Evolutionary conservation across 2,797 vertebrate genomes (phyloP).

Genomic region (Coccyzus lansbergi): DNA sequence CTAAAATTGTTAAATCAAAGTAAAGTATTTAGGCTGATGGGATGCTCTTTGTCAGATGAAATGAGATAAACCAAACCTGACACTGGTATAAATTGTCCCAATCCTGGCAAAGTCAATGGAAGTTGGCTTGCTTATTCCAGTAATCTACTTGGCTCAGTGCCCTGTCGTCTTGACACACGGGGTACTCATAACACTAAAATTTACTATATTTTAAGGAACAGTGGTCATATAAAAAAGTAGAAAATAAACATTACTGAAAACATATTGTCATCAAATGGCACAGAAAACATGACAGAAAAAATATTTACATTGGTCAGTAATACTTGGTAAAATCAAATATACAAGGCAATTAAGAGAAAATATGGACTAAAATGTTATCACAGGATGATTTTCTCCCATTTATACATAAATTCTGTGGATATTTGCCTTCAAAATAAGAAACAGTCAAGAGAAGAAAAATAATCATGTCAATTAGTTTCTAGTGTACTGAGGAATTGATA

Average conservation of each 20-base stretch:
- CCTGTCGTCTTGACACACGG: background rate
- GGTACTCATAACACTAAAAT: background rate
- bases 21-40: background rate
- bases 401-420: background rate
- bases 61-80: background rate
- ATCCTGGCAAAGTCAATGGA: background rate
- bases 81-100: background rate
- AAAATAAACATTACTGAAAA: background rate
- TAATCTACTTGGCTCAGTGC: background rate
- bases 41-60: constrained; percentile 19
- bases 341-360: constrained; percentile 3
- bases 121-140: background rate
- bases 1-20: background rate
- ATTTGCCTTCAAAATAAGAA: constrained; percentile 32
- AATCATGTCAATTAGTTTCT: constrained; percentile 15
- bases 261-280: background rate
- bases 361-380: constrained; percentile 22
- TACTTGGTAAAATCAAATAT: background rate
- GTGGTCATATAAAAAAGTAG: background rate
- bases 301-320: background rate
- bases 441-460: constrained; percentile 6
- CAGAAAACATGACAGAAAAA: background rate
- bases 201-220: background rate
- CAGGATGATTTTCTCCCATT: background rate
- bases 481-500: background rate